phyloP scores from a whole-genome alignment of 2,797 vertebrate genomes.

The Cetoscarus ocellatus region DNA sequence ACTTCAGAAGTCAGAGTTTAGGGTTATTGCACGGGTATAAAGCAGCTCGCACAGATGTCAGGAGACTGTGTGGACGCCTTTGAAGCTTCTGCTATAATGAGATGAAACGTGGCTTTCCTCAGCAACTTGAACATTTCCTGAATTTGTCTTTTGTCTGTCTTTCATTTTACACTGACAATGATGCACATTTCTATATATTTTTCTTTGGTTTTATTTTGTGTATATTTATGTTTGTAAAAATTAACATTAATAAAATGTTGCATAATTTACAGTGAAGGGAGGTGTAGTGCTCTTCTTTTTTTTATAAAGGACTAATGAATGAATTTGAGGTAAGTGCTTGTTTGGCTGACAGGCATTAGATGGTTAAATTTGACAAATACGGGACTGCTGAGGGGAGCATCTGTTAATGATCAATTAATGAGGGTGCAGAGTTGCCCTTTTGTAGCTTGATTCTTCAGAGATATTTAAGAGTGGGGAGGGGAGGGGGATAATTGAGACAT shows the following conservation, averaged over 20 bases:
- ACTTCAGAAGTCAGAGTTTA: conserved; percentile 59
- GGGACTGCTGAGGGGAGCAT: background rate
- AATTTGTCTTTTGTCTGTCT: conserved; percentile 39
- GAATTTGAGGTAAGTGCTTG: background rate
- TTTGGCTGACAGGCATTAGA: no score
- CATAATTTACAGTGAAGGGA: background rate
- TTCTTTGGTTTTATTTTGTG: background rate
- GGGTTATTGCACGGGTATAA: conserved; percentile 68
- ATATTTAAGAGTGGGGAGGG: background rate
- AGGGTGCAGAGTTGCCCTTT: background rate
- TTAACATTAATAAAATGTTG: conserved; percentile 56
- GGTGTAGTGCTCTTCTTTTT: background rate
- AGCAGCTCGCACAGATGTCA: conserved; percentile 51
- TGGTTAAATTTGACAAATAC: background rate
- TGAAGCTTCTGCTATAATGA: conserved; percentile 43
- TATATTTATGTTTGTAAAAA: conserved; percentile 21
- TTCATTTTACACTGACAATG: conserved; percentile 31
- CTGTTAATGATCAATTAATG: conserved; percentile 10
- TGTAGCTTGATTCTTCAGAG: background rate
- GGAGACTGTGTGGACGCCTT: conserved; percentile 43
- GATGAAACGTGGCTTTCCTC: background rate
- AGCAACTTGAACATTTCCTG: conserved; percentile 33
- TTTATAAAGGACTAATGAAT: background rate
- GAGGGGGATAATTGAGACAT: no score
- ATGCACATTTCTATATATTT: conserved; percentile 26